A percentile compares a stretch with the other conserved stretches of the same genome.
These are phyloP conservation scores for Alexandromys fortis DNA, from an alignment of 2,113 vertebrate genomes.

Conservation along the genomic window DNA sequence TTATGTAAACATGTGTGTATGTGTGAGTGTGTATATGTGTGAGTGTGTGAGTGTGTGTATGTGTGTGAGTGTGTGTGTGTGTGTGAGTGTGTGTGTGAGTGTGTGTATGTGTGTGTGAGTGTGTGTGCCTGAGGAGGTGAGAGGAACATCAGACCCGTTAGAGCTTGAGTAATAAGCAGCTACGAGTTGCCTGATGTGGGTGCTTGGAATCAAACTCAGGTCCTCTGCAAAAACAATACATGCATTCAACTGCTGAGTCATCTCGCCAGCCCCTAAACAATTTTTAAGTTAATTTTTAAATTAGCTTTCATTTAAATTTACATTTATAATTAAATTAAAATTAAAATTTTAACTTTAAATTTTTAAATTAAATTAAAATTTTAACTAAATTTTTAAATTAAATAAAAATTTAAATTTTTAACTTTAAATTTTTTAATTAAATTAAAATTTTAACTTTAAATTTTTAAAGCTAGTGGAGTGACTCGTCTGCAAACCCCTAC, in stretches of 20 bases:
- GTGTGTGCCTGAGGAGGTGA: not conserved
- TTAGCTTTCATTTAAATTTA: too few species aligned
- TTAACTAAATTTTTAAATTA: too few species aligned
- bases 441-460: too few species aligned
- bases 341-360: not conserved
- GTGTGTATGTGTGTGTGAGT: too few species aligned
- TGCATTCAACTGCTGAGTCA: not conserved
- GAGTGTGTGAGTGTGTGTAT: too few species aligned
- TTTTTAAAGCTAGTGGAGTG: not conserved
- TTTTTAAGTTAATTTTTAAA: not conserved
- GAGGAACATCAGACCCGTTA: not conserved
- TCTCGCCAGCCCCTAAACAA: not conserved
- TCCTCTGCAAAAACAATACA: not conserved
- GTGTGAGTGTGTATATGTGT: not conserved
- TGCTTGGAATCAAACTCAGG: not conserved
- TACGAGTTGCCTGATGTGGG: too few species aligned
- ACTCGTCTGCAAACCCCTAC: not conserved
- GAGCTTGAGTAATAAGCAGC: not conserved
- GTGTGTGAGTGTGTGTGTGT: too few species aligned
- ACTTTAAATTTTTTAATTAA: too few species aligned
- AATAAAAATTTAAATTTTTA: too few species aligned
- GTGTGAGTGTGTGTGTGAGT: too few species aligned
- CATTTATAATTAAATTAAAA: not conserved
- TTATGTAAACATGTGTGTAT: not conserved
- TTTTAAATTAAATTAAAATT: too few species aligned